Conservation (phyloP, 2,888 invertebrate species). For the Blastobasis lacticolella region DNA sequence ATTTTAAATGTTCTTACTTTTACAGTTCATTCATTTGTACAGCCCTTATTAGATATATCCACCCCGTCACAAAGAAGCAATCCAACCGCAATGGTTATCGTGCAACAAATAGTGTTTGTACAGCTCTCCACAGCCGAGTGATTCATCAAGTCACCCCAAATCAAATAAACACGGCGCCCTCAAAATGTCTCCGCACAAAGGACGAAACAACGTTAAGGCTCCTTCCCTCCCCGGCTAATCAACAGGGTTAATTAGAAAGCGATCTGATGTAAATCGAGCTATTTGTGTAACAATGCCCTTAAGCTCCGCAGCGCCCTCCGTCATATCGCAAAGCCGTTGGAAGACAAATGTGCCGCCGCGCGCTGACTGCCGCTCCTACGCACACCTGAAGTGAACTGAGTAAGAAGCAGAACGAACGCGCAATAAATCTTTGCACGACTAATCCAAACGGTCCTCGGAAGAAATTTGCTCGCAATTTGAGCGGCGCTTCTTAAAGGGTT, state of each 20-base stretch:
- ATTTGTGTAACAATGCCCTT: slow-evolving; percentile 7
- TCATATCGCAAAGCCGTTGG: slow-evolving; percentile 6
- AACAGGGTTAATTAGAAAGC: slow-evolving; percentile 11
- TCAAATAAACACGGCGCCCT: background rate
- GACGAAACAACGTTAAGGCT: slow-evolving; percentile 1
- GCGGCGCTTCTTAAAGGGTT: background rate
- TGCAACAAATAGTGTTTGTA: too few relatives aligned
- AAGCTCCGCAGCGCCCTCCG: slow-evolving; percentile 7
- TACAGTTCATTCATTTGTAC: too few relatives aligned
- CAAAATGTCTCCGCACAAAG: slow-evolving; percentile 3
- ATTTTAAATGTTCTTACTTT: too few relatives aligned
- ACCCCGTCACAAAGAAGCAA: too few relatives aligned
- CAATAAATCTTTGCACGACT: slow-evolving; percentile 44
- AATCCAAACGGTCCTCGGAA: slow-evolving; percentile 37
- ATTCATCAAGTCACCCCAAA: background rate
- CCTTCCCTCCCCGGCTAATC: slow-evolving; percentile 2
- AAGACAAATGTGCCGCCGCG: slow-evolving; percentile 5
- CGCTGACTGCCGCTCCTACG: background rate
- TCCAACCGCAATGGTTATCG: too few relatives aligned
- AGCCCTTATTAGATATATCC: too few relatives aligned
- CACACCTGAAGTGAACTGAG: slow-evolving; percentile 19
- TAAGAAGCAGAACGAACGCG: slow-evolving; percentile 15
- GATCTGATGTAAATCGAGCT: slow-evolving; percentile 10
- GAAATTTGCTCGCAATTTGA: slow-evolving; percentile 21
- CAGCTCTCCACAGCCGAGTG: too few relatives aligned